Evolutionary conservation across 1,140 invertebrate genomes (phyloP), one percentile per base, ranked within the genome.

Genomic region (Helicoverpa zea): DNA sequence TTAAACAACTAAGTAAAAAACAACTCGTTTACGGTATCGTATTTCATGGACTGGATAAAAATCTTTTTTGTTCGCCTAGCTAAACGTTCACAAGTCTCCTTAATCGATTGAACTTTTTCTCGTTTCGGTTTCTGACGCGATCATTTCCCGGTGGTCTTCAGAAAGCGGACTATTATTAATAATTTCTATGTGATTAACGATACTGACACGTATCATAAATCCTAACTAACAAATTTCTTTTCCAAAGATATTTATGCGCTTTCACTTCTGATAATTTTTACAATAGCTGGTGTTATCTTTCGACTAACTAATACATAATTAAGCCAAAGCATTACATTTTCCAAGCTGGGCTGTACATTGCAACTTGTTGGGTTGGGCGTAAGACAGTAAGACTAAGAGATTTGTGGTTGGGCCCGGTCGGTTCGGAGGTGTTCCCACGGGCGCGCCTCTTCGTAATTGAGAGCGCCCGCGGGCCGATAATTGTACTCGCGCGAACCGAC

Each of bases 401-500:
- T 94, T 92, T 91, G 91, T 92, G 89, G 89, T 86, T 83, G 88
- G 88, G 84, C 81, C 84, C 86, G 85, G 84, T 82, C 81, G 81
- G 83, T 76, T 82, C 82, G 83, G 89, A 88, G 88, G 90, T 87
- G 87, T 86, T 94, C 92, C 92, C 92, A 88, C 88, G 92, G 93
- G 93, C 85, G 89, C 89, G 87, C 91, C 93, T 94, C 89, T 88
- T 93, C 89, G 93, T 94, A 94, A 94, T 94, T 94, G 93, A 93
- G 92, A 92, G 93, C 91, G 92, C 92, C 93, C 86, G 91, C 89
- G 92, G 93, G 90, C 91, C 92, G 91, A 93, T 94, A 93, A 94
- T 94, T 94, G 92, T 91, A 89, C 87, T 86, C 85, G 86, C 85
- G 88, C 89, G 87, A 85, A 84, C 84, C 82, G 83, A 54, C 81